Conservation (phyloP, 2,113 vertebrate species). For the Chamaetylas fuelleborni region DNA sequence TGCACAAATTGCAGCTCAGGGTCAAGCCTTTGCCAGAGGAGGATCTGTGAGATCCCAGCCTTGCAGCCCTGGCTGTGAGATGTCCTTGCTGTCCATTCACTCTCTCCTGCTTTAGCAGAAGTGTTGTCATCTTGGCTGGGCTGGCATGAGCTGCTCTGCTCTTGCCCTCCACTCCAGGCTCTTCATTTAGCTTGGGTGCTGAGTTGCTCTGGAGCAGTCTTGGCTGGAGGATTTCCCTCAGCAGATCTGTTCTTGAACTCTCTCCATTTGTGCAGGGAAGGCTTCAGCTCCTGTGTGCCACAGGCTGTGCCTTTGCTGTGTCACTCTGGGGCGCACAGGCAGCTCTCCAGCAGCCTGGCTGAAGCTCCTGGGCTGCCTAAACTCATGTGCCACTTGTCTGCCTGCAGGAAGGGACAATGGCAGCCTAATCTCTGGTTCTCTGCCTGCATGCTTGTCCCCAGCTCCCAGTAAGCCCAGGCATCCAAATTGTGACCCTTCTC, state of each 20-base stretch:
- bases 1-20: constrained; percentile 9
- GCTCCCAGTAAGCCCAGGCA: background rate
- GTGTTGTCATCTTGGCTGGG: background rate
- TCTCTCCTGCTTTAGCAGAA: background rate
- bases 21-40: constrained; percentile 1
- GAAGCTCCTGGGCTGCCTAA: background rate
- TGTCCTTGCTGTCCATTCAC: background rate
- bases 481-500: background rate
- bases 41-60: background rate
- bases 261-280: background rate
- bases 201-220: background rate
- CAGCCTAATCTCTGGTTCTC: background rate
- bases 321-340: rapidly evolving
- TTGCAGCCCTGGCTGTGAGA: background rate
- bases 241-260: background rate
- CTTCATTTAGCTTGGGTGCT: constrained; percentile 25
- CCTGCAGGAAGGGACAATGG: background rate
- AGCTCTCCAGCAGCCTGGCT: background rate
- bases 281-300: background rate
- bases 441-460: background rate
- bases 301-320: background rate
- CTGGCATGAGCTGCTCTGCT: background rate
- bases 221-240: background rate
- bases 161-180: background rate
- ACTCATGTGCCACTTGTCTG: background rate